Evolutionary conservation across 2,113 vertebrate genomes (phyloP).

Genomic region (Ictidomys tridecemlineatus): DNA sequence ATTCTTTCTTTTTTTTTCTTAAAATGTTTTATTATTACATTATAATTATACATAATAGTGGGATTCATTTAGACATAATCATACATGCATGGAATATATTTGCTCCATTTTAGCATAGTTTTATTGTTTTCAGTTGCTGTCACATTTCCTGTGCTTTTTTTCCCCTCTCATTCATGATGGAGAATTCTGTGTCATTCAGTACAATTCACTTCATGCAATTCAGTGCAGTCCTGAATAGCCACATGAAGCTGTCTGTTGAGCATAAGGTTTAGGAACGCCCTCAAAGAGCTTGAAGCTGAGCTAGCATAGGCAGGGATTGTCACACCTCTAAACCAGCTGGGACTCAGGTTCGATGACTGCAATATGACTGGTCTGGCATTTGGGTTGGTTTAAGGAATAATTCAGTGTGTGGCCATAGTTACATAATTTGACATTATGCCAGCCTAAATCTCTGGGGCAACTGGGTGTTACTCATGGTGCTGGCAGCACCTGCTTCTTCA

Average conservation of each 20-base stretch:
- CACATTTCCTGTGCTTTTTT: not conserved
- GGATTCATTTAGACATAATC: too few species aligned
- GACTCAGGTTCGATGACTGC: not conserved
- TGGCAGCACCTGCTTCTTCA: not conserved
- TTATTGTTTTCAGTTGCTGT: not conserved
- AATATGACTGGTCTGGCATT: not conserved
- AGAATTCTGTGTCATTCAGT: not conserved
- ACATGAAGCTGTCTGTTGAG: rapidly evolving
- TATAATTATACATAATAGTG: too few species aligned
- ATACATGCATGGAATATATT: too few species aligned
- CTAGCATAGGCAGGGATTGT: not conserved
- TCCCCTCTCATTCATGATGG: not conserved
- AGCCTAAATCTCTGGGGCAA: not conserved
- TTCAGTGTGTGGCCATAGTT: not conserved
- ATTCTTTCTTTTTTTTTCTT: not conserved
- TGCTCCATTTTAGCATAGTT: not conserved
- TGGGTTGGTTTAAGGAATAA: not conserved
- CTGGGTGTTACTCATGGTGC: not conserved
- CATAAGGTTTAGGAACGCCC: not conserved
- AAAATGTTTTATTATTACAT: too few species aligned
- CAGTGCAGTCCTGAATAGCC: not conserved
- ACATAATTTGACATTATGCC: not conserved
- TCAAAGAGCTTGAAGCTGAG: not conserved
- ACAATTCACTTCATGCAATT: not conserved
- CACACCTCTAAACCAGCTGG: not conserved